Evolutionary conservation across 2,113 vertebrate species (phyloP), one percentile per base, ranked within the genome.

Genomic region (Choloepus hoffmanni): DNA sequence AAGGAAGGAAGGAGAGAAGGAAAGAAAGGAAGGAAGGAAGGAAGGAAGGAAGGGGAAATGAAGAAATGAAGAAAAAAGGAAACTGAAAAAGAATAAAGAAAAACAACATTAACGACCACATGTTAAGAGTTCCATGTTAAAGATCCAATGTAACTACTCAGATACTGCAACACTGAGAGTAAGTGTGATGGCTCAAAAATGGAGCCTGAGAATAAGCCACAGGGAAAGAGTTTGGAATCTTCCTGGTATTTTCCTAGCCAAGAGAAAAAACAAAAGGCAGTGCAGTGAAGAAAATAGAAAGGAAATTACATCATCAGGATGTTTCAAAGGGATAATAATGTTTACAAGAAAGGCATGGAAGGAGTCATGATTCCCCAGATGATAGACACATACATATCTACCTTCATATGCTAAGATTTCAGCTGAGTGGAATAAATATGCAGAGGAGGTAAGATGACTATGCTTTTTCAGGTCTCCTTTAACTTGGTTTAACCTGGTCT

Each of bases 261-360:
- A 60, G 10, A 36, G 55, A 3, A 3, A 7, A 30, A 7, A 8
- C 0, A 19, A 21, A 23, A 5, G 21, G 11, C 6, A 36, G 40
- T 18, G n/a, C 36, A 76, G 26, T 58, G 45, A 36, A 15, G 40
- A 24, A 94, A 53, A 16, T 11, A 60, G 4, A 62, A 55, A 76
- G 70, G 72, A 67, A 82, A 85, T 28, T 2, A 23, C 14, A 53
- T 67, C 11, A 68, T 70, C 13, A 4, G 15, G 33, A 76, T 76
- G 19, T 91, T 95, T 85, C 55, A 58, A 19, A n/a, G 93, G 72
- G 78, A 33, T 73, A 65, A 87, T 55, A 53, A 81, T 81, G 77
- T 83, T 85, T 68, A 16, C 8, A 74, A 92, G 62, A 65, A 43
- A 43, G 43, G 4, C 0, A 14, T 33, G 60, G 58, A 82, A 88